Evolutionary conservation across 2,888 invertebrate genomes (phyloP), one percentile per base, ranked within the genome.

Genomic region (Heliconius sara): DNA sequence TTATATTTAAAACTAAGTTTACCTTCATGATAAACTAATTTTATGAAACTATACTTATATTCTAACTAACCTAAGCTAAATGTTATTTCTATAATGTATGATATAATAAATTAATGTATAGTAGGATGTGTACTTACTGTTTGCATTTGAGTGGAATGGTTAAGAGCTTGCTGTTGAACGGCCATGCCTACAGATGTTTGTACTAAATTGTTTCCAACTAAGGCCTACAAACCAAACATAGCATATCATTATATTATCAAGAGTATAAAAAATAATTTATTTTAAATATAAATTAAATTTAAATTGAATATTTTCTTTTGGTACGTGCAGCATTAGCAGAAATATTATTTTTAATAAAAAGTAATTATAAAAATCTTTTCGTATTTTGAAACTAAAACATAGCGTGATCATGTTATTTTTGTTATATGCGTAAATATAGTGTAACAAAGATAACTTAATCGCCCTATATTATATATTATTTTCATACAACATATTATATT

Each of bases 151-250:
- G 91, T 82, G 3, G 91, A 83, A 80, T 93, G 93, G 70, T 81
- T 88, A 78, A 93, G 60, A 0, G 87, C 81, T 67, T 89, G 92
- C 66, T 89, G 93, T 63, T 90, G 92, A 0, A 91, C 88, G 0
- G 91, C 87, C 92, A 95, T 92, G 4, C 92, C 91, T 2, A 91
- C 91, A 4, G 95, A 93, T 0, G 92, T 93, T 84, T 94, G 95
- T 2, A 95, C 93, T 67, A 95, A 85, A 1, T 92, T 90, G 43
- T 90, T 87, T 19, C 93, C 89, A 3, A 94, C 90, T 76, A 95
- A 83, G 0, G 89, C 86, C 93, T 93, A 67, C 1, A 81, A 74
- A 78, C 12, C 34, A 39, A 68, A 39, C n/a, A n/a, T 63, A 25
- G 22, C 7, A 22, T 22, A 57, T 57, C 19, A 22, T 47, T 47